Conservation (phyloP, 2,888 invertebrate genomes). For the Philopedon plagiatum region DNA sequence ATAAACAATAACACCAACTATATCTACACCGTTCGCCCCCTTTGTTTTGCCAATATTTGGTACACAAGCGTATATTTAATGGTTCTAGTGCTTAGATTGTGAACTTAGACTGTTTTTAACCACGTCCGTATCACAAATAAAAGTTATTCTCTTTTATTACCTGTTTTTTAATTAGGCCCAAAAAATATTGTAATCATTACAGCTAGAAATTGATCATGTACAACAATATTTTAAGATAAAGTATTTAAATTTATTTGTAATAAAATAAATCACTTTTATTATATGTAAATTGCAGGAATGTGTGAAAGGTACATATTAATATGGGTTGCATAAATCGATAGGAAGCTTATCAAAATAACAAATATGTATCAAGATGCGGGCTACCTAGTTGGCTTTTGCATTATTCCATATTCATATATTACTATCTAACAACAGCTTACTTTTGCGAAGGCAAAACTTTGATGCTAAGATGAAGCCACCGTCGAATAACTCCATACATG, state of each 20-base stretch:
- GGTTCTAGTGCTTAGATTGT: too few relatives aligned
- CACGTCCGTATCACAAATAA: too few relatives aligned
- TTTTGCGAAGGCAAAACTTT: slow-evolving; percentile 31
- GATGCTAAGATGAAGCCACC: slow-evolving; percentile 38
- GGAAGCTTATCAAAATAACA: slow-evolving; percentile 32
- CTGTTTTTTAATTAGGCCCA: too few relatives aligned
- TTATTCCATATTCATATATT: slow-evolving; percentile 40
- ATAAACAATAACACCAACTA: too few relatives aligned
- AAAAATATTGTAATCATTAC: too few relatives aligned
- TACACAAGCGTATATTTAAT: too few relatives aligned
- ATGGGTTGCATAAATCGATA: slow-evolving; percentile 20
- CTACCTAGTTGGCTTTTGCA: slow-evolving; percentile 29
- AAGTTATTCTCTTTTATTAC: neutral
- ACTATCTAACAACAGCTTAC: slow-evolving; percentile 32
- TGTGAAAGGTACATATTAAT: slow-evolving; percentile 36
- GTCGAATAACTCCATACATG: slow-evolving; percentile 35
- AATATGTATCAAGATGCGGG: slow-evolving; percentile 40
- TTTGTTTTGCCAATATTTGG: too few relatives aligned
- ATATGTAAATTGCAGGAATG: slow-evolving; percentile 8
- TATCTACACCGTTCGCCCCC: too few relatives aligned
- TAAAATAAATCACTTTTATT: slow-evolving; percentile 6
- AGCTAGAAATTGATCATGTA: too few relatives aligned
- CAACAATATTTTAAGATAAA: neutral
- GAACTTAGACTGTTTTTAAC: too few relatives aligned
- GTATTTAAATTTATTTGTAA: neutral